phyloP scores from a whole-genome alignment of 2,113 vertebrate genomes.

The Gallinago paraguaiae region DNA sequence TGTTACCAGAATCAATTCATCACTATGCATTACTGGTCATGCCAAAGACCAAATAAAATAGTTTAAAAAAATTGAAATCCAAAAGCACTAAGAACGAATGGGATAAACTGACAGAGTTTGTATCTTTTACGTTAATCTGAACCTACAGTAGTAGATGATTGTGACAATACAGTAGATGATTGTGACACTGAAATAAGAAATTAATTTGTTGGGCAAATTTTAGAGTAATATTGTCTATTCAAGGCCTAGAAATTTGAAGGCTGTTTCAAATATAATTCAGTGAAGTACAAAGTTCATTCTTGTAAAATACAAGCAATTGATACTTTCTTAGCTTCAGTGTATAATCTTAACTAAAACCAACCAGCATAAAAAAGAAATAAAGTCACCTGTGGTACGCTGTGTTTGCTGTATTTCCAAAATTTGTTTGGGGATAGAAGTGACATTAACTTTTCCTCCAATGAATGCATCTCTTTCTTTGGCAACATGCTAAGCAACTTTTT shows the following conservation, averaged over 20 bases:
- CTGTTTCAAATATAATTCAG: not conserved
- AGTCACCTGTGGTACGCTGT: constrained; percentile 87
- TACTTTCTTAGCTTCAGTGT: not conserved
- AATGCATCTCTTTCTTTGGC: constrained; percentile 77
- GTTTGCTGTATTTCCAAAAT: constrained; percentile 97
- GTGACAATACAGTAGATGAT: not conserved
- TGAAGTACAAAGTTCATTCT: not conserved
- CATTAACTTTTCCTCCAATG: constrained; percentile 80
- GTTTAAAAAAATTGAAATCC: not conserved
- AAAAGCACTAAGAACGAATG: not conserved
- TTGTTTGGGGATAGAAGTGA: constrained; percentile 84
- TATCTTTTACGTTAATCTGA: not conserved
- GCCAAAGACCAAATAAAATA: not conserved
- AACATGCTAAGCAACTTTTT: constrained; percentile 87
- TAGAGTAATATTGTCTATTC: not conserved
- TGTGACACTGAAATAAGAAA: not conserved
- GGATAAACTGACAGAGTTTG: not conserved
- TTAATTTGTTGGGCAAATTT: not conserved
- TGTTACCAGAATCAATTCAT: not conserved
- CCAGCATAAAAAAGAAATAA: not conserved
- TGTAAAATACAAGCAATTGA: not conserved
- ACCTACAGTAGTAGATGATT: not conserved
- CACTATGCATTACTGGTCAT: not conserved
- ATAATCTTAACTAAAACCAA: not conserved
- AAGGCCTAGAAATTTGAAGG: not conserved